Conservation (phyloP, 2,888 invertebrate genomes). For the Nebria brevicollis region DNA sequence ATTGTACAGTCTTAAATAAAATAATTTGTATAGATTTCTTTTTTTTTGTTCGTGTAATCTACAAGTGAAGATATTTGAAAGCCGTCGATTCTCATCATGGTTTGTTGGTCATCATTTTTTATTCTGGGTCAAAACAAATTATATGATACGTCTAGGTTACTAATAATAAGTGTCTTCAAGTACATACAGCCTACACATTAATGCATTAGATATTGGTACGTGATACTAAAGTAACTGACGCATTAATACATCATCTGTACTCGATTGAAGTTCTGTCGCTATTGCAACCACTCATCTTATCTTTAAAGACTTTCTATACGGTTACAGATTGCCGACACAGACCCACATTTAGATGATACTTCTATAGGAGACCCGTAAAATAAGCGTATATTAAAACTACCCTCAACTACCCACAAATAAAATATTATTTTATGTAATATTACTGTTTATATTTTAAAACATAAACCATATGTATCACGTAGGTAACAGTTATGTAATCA, state of each 20-base stretch:
- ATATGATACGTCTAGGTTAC: not conserved
- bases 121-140: not conserved
- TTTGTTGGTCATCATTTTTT: not conserved
- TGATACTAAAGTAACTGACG: not conserved
- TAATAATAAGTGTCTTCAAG: not conserved
- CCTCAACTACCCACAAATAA: too few relatives aligned
- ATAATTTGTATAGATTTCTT: too few relatives aligned
- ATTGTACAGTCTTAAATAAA: too few relatives aligned
- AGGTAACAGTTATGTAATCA: not conserved
- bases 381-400: too few relatives aligned
- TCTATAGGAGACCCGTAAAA: not conserved
- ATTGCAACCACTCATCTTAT: not conserved
- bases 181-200: not conserved
- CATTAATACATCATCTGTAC: not conserved
- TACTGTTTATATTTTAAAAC: slow-evolving; percentile 1
- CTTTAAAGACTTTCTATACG: not conserved
- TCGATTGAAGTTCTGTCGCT: not conserved
- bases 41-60: not conserved
- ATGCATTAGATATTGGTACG: not conserved
- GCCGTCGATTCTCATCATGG: not conserved
- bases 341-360: not conserved
- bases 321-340: not conserved
- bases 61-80: not conserved
- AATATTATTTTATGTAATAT: not conserved
- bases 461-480: not conserved